A percentile compares a stretch with the other conserved stretches of the same genome.
Evolutionary conservation across 2,888 invertebrate species (phyloP).

Genomic region (Protula sp.): DNA sequence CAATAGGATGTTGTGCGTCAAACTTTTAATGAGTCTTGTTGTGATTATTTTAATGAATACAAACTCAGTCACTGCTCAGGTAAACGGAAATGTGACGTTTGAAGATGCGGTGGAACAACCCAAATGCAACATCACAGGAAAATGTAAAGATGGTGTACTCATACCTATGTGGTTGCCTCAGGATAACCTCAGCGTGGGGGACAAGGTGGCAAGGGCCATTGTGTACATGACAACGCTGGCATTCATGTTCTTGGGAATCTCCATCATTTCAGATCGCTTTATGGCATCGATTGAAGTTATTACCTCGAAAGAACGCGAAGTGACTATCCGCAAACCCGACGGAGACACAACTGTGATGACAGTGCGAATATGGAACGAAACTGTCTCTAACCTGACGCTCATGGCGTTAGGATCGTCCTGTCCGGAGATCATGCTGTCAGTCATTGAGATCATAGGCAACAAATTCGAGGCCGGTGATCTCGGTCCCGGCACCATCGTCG

Average conservation of each 20-base stretch:
- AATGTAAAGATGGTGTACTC: constrained; percentile 78
- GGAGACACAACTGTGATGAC: constrained; percentile 82
- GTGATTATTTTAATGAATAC: too few relatives aligned
- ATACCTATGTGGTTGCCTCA: constrained; percentile 85
- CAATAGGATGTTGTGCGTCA: too few relatives aligned
- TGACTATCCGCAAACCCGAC: constrained; percentile 81
- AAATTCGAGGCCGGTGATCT: constrained; percentile 88
- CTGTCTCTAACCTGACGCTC: constrained; percentile 94
- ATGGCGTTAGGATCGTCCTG: constrained; percentile 99
- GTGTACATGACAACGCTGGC: constrained; percentile 84
- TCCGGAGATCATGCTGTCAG: constrained; percentile 93
- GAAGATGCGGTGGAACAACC: too few relatives aligned
- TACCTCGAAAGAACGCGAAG: constrained; percentile 93
- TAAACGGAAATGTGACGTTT: too few relatives aligned
- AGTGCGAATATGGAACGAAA: constrained; percentile 98
- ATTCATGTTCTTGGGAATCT: constrained; percentile 97
- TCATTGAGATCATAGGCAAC: constrained; percentile 90
- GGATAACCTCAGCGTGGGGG: constrained; percentile 59
- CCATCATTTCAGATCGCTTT: constrained; percentile 96
- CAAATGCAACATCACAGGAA: neutral
- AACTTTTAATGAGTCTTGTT: too few relatives aligned
- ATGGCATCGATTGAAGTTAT: constrained; percentile 99
- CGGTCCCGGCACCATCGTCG: constrained; percentile 97
- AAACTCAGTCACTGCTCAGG: too few relatives aligned
- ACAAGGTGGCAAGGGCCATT: constrained; percentile 77